phyloP scores from a whole-genome alignment of 2,113 vertebrate species.

The Desmodus rotundus region DNA sequence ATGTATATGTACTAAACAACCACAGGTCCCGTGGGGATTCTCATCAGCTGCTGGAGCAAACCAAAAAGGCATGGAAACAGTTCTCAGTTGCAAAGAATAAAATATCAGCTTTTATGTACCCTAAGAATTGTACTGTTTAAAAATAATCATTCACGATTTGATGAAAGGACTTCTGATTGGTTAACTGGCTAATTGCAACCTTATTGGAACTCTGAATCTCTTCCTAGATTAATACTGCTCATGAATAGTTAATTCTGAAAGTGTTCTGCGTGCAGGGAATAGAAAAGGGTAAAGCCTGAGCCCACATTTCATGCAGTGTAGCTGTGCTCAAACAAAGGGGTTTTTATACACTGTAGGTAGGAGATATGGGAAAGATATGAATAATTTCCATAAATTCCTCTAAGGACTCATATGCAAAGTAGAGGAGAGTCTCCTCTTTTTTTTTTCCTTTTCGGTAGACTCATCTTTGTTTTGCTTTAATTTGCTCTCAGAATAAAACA shows the following conservation, averaged over 20 bases:
- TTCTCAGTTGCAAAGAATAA: not conserved
- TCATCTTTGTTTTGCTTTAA: conserved; percentile 73
- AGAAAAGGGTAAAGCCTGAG: not conserved
- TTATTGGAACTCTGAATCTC: not conserved
- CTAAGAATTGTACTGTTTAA: not conserved
- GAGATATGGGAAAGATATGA: not conserved
- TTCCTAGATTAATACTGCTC: not conserved
- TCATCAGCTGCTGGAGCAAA: not conserved
- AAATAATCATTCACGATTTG: conserved; percentile 13
- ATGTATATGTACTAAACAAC: not conserved
- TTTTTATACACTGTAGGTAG: not conserved
- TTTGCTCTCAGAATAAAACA: conserved; percentile 69
- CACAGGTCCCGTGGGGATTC: not conserved
- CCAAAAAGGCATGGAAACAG: not conserved
- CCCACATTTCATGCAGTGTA: not conserved
- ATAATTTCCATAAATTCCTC: conserved; percentile 60
- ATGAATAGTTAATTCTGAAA: not conserved
- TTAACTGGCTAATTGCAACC: not conserved
- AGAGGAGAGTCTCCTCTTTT: conserved; percentile 45
- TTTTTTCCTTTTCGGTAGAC: conserved; percentile 48
- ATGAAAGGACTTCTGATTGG: conserved; percentile 21
- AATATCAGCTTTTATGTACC: not conserved
- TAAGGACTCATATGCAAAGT: conserved; percentile 51
- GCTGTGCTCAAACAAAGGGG: conserved; percentile 26
- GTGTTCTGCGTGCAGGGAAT: not conserved